Evolutionary conservation across 2,113 vertebrate species (phyloP).

Genomic region (Chaetura pelagica): DNA sequence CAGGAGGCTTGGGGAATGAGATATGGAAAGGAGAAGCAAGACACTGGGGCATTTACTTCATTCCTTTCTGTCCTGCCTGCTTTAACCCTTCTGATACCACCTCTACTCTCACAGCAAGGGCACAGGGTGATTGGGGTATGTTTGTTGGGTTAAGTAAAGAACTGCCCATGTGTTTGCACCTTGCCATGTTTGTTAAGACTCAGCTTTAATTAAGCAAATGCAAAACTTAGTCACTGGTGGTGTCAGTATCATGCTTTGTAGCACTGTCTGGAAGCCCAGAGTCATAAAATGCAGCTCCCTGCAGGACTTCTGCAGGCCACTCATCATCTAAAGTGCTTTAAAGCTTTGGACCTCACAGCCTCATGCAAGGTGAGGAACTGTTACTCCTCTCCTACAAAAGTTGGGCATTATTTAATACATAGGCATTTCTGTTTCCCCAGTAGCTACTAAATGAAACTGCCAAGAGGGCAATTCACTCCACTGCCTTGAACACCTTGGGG

Average conservation of each 20-base stretch:
- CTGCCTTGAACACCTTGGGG: not conserved
- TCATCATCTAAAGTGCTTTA: not conserved
- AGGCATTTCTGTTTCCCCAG: not conserved
- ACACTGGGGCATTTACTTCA: not conserved
- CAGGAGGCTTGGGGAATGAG: conserved; percentile 12
- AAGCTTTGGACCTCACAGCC: not conserved
- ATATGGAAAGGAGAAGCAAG: not conserved
- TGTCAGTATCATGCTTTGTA: not conserved
- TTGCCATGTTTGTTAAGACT: not conserved
- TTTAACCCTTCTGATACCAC: conserved; percentile 43
- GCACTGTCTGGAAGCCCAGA: not conserved
- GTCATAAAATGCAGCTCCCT: not conserved
- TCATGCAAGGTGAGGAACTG: not conserved
- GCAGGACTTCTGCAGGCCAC: not conserved
- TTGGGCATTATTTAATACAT: not conserved
- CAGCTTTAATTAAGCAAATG: not conserved
- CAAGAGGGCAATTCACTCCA: not conserved
- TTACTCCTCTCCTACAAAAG: not conserved
- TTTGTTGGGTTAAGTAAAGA: not conserved
- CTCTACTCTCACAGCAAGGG: not conserved
- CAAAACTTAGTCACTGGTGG: not conserved
- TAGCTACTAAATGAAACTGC: not conserved
- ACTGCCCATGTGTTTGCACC: accelerated
- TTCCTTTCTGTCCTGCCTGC: not conserved
- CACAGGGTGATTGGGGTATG: not conserved